Evolutionary conservation across 2,888 invertebrate species (phyloP), one percentile per base, ranked within the genome.

Genomic region (Nematopogon swammerdamellus): DNA sequence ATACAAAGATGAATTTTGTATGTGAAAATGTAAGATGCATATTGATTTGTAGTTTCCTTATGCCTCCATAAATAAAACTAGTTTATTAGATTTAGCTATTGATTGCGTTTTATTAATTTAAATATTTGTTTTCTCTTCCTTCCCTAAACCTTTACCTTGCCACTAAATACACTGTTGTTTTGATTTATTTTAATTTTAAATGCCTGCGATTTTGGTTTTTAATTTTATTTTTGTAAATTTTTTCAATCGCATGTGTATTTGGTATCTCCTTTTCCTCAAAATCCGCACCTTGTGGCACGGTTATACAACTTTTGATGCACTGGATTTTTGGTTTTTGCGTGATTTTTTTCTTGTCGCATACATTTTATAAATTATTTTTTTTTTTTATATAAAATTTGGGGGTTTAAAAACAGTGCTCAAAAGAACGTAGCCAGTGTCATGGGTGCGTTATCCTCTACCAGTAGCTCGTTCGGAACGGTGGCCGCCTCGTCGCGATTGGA

Each of bases 341-440:
- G 25, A 25, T 25, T 25, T 25, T 6, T 25, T 25, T 25, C 5
- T 25, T 25, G n/a, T 49, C 30, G 46, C 50, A 17, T 25, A 8
- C 43, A 45, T 18, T 30, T 45, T 50, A 44, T 50, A 50, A 46
- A 17, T 44, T 44, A 44, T 36, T 49, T 36, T 42, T 44, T 4
- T 44, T 16, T 16, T 44, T 44, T 6, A 18, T 17, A 6, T 44
- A 10, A 44, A 44, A 44, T n/a, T n/a, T n/a, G n/a, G n/a, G n/a
- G n/a, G n/a, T n/a, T n/a, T n/a, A n/a, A n/a, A n/a, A n/a, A 6
- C 61, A 91, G 88, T 80, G 88, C 91, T 75, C 89, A 92, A 80
- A 91, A 90, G 81, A 92, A 92, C 83, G 88, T 94, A 62, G 91
- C 90, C 72, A 90, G 89, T 71, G 93, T 89, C 71, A 92, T 94